Evolutionary conservation across 2,797 vertebrate species (phyloP).

Genomic region (Loriculus beryllinus): DNA sequence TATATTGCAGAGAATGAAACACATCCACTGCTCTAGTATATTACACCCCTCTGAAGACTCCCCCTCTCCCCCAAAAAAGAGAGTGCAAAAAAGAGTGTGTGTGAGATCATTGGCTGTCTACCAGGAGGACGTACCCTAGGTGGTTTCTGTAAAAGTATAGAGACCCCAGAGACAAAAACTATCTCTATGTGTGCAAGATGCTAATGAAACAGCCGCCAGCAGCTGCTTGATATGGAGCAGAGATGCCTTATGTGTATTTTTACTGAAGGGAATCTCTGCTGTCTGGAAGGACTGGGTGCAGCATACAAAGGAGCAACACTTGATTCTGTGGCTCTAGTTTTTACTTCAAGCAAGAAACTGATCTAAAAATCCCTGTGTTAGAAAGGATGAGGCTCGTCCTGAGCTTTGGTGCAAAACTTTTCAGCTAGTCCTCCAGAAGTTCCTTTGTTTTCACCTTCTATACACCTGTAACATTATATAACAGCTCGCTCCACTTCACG

Average conservation of each 20-base stretch:
- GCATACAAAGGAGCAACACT: background rate
- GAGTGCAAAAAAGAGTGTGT: background rate
- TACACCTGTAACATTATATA: background rate
- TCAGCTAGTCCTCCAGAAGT: background rate
- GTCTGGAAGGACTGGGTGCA: background rate
- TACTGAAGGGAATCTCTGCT: background rate
- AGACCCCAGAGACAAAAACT: background rate
- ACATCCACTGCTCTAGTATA: background rate
- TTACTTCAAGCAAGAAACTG: background rate
- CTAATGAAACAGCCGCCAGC: background rate
- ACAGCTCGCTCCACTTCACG: background rate
- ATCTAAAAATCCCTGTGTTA: background rate
- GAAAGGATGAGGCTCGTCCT: background rate
- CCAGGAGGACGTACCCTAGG: background rate
- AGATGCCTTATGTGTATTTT: background rate
- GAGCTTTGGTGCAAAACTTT: background rate
- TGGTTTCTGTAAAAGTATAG: background rate
- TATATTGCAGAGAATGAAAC: background rate
- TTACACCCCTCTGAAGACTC: background rate
- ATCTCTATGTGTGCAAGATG: background rate
- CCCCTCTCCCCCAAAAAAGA: background rate
- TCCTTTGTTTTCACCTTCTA: background rate
- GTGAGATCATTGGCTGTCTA: background rate
- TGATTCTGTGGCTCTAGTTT: background rate
- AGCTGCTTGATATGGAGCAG: background rate